Evolutionary conservation across 2,113 vertebrate genomes (phyloP).

Genomic region (Chlorodrepanis virens): DNA sequence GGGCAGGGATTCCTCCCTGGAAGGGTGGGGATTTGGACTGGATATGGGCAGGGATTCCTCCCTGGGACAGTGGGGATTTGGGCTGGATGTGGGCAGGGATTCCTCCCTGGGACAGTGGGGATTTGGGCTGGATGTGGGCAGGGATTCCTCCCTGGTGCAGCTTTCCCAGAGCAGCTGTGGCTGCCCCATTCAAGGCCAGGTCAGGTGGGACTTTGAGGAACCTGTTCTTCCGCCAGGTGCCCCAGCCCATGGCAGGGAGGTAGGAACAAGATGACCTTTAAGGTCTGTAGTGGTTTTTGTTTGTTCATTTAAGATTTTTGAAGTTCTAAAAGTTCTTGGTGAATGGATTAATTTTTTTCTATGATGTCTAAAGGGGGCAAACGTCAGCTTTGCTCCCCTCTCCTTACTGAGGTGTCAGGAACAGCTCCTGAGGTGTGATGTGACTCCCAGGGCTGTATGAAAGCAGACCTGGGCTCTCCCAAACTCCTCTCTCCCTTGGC

Average conservation of each 20-base stretch:
- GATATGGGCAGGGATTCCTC: not conserved
- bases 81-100: too few relatives aligned
- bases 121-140: too few relatives aligned
- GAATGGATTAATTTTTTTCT: not conserved
- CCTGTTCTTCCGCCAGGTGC: too few relatives aligned
- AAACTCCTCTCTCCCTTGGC: not conserved
- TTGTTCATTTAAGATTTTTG: not conserved
- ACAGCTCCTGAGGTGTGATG: not conserved
- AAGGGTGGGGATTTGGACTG: not conserved
- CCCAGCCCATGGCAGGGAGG: not conserved
- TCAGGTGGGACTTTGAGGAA: not conserved
- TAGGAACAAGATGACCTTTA: too few relatives aligned
- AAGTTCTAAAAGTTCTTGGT: not conserved
- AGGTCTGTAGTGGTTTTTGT: not conserved
- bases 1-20: not conserved
- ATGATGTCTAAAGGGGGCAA: not conserved
- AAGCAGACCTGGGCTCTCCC: not conserved
- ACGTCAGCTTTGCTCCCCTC: not conserved
- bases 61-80: not conserved
- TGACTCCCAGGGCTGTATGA: not conserved
- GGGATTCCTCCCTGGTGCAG: too few relatives aligned
- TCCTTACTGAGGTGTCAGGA: not conserved
- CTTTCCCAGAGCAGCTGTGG: not conserved
- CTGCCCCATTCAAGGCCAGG: not conserved
- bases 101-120: not conserved